Percentiles rank a stretch among this genome's conserved stretches.
phyloP scores from a whole-genome alignment of 2,797 vertebrate genomes.

The Sitta carolinensis region DNA sequence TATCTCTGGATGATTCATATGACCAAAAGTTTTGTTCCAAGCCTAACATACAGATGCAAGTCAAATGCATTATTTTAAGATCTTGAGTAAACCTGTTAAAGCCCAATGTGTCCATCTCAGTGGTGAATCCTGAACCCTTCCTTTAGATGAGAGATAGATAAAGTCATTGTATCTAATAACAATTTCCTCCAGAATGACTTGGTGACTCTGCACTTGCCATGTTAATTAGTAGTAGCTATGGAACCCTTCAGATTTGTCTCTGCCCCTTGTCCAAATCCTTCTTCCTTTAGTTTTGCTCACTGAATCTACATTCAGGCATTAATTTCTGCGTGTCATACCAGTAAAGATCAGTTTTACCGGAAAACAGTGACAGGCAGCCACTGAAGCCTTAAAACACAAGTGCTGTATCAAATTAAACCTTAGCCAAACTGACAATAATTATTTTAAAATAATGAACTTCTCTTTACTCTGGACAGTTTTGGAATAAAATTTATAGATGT shows the following conservation, averaged over 20 bases:
- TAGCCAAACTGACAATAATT: not conserved
- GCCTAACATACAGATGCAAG: not conserved
- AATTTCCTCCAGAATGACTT: not conserved
- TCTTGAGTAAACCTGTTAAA: not conserved
- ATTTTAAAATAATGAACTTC: slow-evolving; percentile 34
- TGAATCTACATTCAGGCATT: not conserved
- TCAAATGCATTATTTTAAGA: not conserved
- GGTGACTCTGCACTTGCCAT: not conserved
- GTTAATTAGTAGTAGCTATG: not conserved
- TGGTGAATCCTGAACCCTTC: not conserved
- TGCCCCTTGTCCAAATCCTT: not conserved
- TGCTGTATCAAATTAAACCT: not conserved
- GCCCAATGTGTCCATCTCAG: not conserved
- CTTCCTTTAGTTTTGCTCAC: not conserved
- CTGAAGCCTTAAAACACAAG: slow-evolving; percentile 13
- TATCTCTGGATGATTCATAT: not conserved
- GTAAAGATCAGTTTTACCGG: slow-evolving; percentile 26
- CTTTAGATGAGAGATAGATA: not conserved
- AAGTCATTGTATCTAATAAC: not conserved
- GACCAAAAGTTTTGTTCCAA: not conserved
- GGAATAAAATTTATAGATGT: not conserved
- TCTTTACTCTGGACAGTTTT: not conserved
- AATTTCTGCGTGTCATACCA: not conserved
- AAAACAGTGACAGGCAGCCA: not conserved
- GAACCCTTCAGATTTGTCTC: not conserved